These are phyloP conservation scores for Xenentodon cancila DNA, from an alignment of 2,797 vertebrate species.

Conservation along the genomic window DNA sequence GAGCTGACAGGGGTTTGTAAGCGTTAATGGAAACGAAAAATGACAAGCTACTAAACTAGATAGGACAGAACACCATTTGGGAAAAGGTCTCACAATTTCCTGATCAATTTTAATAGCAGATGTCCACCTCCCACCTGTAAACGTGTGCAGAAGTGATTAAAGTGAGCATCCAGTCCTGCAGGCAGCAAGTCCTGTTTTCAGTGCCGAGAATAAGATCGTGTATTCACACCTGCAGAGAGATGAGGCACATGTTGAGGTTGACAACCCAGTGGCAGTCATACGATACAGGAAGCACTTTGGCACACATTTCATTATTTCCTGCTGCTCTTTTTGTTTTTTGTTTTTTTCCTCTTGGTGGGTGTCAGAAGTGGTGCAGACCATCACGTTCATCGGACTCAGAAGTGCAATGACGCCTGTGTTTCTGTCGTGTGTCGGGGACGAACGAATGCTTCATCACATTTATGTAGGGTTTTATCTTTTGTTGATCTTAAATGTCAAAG, in stretches of 20 bases:
- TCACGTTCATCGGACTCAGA: slow-evolving; percentile 65
- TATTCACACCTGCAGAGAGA: slow-evolving; percentile 63
- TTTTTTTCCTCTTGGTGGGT: slow-evolving; percentile 41
- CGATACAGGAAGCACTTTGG: slow-evolving; percentile 82
- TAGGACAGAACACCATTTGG: slow-evolving; percentile 63
- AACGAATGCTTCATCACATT: slow-evolving; percentile 61
- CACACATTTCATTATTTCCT: slow-evolving; percentile 81
- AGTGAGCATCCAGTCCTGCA: slow-evolving; percentile 84
- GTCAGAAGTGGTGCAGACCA: slow-evolving; percentile 59
- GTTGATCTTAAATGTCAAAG: slow-evolving; percentile 60
- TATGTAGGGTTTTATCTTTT: slow-evolving; percentile 47
- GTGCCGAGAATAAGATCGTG: slow-evolving; percentile 66
- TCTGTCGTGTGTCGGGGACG: slow-evolving; percentile 58
- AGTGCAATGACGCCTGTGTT: slow-evolving; percentile 72
- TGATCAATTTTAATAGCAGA: slow-evolving; percentile 61
- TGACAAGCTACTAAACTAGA: slow-evolving; percentile 72
- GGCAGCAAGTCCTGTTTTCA: slow-evolving; percentile 68
- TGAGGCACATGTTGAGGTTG: slow-evolving; percentile 30
- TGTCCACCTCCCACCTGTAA: slow-evolving; percentile 55
- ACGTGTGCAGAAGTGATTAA: slow-evolving; percentile 71
- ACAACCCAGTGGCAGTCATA: slow-evolving; percentile 27
- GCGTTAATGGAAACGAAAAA: slow-evolving; percentile 58
- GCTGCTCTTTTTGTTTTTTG: slow-evolving; percentile 67
- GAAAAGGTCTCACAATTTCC: slow-evolving; percentile 65
- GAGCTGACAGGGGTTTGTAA: slow-evolving; percentile 58